Evolutionary conservation across 2,888 invertebrate genomes (phyloP), one percentile per base, ranked within the genome.

Genomic region (Lepidocyrtinus sp.): DNA sequence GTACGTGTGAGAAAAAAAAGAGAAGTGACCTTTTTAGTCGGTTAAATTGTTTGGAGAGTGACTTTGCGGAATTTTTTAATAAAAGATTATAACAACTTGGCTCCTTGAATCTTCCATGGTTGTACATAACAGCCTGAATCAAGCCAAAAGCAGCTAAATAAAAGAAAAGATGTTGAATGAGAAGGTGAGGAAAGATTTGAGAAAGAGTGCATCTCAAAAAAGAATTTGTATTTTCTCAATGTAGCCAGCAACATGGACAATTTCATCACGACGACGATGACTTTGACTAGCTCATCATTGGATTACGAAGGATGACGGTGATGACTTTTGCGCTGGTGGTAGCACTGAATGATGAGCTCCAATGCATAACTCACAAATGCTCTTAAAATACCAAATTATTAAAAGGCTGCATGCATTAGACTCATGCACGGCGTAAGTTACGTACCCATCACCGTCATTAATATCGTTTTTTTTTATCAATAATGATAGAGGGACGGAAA

Each of bases 11-110:
- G 82, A 82, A 80, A 72, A 72, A 45, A 27, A 25, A 72, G 72
- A 62, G 68, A 82, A 81, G 82, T 82, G 82, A 82, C 82, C 84
- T 82, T 84, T 84, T 84, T 84, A 82, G 82, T 84, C 82, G 75
- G 81, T 65, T 82, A 82, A 84, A 84, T 84, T 84, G 82, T 84
- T 84, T 81, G 82, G 84, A 84, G 84, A 84, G 82, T 84, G 84
- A 84, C 84, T 84, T 84, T 82, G 84, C 84, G 84, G 84, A 84
- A 84, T 84, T 84, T 79, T 75, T 74, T 82, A 75, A 84, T 84
- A 84, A 84, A 84, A 81, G 84, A 84, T 67, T 73, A 80, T 69
- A 80, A 80, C 79, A 82, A 79, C 79, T 81, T 83, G 82, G 81
- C 83, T 83, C 81, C 83, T 83, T 83, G 81, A 82, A 82, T 82